Evolutionary conservation across 2,797 vertebrate species (phyloP).

Genomic region (Enteromius treurensis): DNA sequence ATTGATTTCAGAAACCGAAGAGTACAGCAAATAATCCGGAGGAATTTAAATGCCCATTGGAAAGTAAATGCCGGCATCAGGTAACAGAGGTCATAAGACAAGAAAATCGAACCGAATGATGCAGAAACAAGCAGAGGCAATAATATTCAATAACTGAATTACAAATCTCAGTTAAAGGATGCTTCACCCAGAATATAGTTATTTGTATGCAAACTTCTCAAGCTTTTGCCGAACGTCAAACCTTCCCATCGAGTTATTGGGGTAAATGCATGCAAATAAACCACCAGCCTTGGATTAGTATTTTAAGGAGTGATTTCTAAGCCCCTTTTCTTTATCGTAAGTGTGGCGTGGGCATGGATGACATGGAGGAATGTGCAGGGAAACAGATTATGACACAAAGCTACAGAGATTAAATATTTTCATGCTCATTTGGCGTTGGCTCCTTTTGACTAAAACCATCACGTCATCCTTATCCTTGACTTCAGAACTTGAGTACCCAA

Average conservation of each 20-base stretch:
- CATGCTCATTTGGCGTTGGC: conserved; percentile 11
- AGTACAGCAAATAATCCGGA: conserved; percentile 61
- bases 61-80: conserved; percentile 43
- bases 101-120: neutral
- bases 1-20: conserved; percentile 71
- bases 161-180: neutral
- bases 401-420: conserved; percentile 34
- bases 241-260: conserved; percentile 11
- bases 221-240: conserved; percentile 15
- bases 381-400: conserved; percentile 40
- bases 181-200: neutral
- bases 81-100: conserved; percentile 24
- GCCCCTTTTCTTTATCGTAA: conserved; percentile 11
- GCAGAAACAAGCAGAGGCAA: conserved; percentile 10
- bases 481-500: neutral
- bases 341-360: neutral
- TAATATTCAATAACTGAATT: conserved; percentile 19
- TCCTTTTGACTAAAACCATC: neutral
- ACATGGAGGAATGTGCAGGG: conserved; percentile 3
- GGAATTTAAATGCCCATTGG: conserved; percentile 64
- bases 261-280: conserved; percentile 11
- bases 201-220: neutral
- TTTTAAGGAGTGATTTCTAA: conserved; percentile 1
- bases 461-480: conserved; percentile 13
- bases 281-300: conserved; percentile 7